phyloP scores from a whole-genome alignment of 2,113 vertebrate genomes.

The Delphinapterus leucas region DNA sequence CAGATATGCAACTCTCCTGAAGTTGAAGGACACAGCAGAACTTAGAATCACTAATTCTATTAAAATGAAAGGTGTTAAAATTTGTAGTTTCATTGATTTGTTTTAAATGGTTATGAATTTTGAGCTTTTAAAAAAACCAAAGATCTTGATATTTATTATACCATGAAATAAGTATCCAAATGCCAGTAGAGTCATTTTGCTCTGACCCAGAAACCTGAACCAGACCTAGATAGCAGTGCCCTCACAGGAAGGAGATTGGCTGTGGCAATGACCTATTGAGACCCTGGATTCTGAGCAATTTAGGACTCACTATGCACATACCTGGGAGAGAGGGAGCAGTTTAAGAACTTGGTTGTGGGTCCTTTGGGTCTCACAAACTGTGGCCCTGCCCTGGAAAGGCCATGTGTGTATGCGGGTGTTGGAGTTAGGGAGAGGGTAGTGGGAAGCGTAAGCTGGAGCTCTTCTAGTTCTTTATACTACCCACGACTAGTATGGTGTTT shows the following conservation, averaged over 20 bases:
- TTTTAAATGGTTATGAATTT: neutral
- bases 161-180: neutral
- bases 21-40: neutral
- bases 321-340: neutral
- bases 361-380: neutral
- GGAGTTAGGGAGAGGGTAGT: neutral
- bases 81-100: neutral
- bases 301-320: neutral
- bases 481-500: neutral
- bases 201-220: slow-evolving; percentile 12
- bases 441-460: neutral
- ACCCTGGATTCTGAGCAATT: neutral
- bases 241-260: neutral
- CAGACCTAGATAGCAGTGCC: neutral
- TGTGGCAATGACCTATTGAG: neutral
- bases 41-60: neutral
- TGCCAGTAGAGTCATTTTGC: neutral
- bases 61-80: neutral
- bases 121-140: neutral
- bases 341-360: neutral
- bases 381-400: neutral
- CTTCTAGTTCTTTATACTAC: neutral
- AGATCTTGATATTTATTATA: neutral
- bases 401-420: neutral
- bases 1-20: neutral